Evolutionary conservation across 2,113 vertebrate genomes (phyloP).

Genomic region (Strix aluco): DNA sequence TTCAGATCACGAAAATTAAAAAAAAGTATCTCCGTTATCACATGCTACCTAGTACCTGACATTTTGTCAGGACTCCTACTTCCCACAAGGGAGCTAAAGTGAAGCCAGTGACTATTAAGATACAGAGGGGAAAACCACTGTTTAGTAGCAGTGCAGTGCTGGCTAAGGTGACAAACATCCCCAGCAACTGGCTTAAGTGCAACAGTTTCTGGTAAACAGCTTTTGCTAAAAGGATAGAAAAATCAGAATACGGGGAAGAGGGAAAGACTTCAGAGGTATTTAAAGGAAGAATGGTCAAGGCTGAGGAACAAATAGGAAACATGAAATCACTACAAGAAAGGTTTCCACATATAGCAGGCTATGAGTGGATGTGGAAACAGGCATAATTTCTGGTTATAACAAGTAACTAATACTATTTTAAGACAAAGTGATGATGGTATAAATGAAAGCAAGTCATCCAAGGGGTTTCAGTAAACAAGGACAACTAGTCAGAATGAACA

Average conservation of each 20-base stretch:
- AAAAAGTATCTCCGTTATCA: background rate
- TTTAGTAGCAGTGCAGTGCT: background rate
- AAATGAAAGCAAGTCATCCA: background rate
- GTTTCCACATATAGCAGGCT: background rate
- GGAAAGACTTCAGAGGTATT: background rate
- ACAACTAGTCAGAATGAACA: background rate
- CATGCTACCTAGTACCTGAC: background rate
- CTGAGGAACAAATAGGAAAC: background rate
- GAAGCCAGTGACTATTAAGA: background rate
- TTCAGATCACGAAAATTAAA: background rate
- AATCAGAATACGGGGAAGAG: background rate
- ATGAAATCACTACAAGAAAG: background rate
- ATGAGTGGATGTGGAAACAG: background rate
- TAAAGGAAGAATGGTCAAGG: background rate
- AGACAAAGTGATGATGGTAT: background rate
- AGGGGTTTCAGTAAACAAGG: background rate
- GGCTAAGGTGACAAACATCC: background rate
- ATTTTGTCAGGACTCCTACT: background rate
- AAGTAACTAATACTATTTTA: conserved; percentile 2
- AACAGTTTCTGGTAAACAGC: background rate
- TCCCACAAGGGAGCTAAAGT: background rate
- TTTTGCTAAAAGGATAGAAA: background rate
- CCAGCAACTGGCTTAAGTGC: background rate
- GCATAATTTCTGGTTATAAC: background rate
- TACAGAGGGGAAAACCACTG: background rate